These are phyloP conservation scores for Eristalis intricaria DNA, from an alignment of 2,888 invertebrate species.

Conservation along the genomic window DNA sequence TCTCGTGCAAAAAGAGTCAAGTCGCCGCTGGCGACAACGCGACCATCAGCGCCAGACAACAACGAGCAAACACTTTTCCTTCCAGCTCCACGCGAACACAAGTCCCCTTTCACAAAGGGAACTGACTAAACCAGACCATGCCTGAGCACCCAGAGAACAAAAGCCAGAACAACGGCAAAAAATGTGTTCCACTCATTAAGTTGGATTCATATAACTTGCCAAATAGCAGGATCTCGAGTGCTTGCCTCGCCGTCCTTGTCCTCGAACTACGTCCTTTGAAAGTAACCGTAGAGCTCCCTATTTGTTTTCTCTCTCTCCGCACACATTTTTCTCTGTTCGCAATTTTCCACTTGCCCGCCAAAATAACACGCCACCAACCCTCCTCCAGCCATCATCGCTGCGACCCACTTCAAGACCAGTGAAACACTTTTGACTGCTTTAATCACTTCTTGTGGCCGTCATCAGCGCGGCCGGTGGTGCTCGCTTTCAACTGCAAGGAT, in stretches of 20 bases:
- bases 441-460: conserved; percentile 32
- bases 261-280: conserved; percentile 35
- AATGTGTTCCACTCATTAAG: conserved; percentile 34
- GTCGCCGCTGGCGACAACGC: conserved; percentile 28
- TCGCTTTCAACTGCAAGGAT: conserved; percentile 35
- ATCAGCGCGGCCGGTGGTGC: conserved; percentile 1
- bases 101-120: conserved; percentile 9
- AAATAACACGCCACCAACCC: background rate
- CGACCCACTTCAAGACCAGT: background rate
- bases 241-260: conserved; percentile 34
- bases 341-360: conserved; percentile 17
- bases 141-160: background rate
- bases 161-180: background rate
- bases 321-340: background rate
- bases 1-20: conserved; percentile 1
- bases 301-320: conserved; percentile 16
- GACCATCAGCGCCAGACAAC: conserved; percentile 13
- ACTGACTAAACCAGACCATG: conserved; percentile 15
- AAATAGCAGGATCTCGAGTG: conserved; percentile 28
- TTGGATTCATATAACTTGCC: conserved; percentile 47
- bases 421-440: conserved; percentile 49
- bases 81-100: background rate
- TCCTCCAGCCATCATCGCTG: background rate
- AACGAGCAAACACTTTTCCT: conserved; percentile 11
- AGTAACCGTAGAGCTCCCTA: conserved; percentile 29